A percentile compares a stretch with the other conserved stretches of the same genome.
Evolutionary conservation across 1,140 invertebrate species (phyloP).

Genomic region (Conopomorpha cramerella): DNA sequence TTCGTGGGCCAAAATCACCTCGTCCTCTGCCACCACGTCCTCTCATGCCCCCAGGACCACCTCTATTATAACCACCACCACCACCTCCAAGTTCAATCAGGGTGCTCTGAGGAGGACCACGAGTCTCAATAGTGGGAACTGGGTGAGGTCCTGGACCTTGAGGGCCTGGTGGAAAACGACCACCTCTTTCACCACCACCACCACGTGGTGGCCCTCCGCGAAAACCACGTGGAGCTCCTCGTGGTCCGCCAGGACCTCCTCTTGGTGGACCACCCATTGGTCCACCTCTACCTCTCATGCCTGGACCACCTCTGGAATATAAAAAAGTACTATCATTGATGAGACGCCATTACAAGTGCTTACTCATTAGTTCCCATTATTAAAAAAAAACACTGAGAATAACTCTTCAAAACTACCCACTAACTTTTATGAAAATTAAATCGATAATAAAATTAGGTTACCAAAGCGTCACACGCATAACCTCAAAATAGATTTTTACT

Average conservation of each 20-base stretch:
- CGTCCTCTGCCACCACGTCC: conserved; percentile 36
- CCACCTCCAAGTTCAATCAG: conserved; percentile 8
- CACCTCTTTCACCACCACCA: conserved; percentile 33
- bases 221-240: conserved; percentile 8
- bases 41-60: conserved; percentile 40
- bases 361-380: too few species aligned
- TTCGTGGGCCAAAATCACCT: conserved; percentile 36
- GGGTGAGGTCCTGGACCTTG: conserved; percentile 54
- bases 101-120: conserved; percentile 40
- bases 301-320: conserved; percentile 19
- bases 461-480: too few species aligned
- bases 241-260: conserved; percentile 12
- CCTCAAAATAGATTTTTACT: too few species aligned
- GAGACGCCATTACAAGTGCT: too few species aligned
- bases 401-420: too few species aligned
- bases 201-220: conserved; percentile 39
- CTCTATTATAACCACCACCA: conserved; percentile 39
- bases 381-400: too few species aligned
- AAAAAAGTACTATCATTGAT: neutral
- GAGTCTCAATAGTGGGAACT: conserved; percentile 51
- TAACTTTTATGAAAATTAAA: too few species aligned
- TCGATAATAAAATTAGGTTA: too few species aligned
- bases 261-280: conserved; percentile 15
- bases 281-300: conserved; percentile 38
- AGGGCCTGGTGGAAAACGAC: conserved; percentile 38